These are phyloP conservation scores for Astyanax mexicanus DNA, from an alignment of 2,797 vertebrate species.

Conservation along the genomic window DNA sequence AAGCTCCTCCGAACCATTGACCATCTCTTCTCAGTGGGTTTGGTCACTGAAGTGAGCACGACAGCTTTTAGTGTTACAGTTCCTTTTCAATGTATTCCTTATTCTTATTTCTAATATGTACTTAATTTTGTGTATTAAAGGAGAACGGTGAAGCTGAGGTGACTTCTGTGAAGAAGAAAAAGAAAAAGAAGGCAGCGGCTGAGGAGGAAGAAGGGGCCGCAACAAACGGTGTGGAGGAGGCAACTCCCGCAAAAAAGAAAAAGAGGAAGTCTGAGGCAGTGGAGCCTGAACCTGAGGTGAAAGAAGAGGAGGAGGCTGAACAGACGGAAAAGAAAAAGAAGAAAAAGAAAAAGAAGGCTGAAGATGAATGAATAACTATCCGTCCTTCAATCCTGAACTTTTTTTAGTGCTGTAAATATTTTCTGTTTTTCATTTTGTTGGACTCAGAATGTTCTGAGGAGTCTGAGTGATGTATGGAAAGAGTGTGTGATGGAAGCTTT, in stretches of 20 bases:
- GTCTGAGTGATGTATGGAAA: not conserved
- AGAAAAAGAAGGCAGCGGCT: conserved; percentile 51
- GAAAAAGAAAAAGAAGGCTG: conserved; percentile 58
- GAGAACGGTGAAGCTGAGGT: conserved; percentile 41
- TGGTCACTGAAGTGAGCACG: conserved; percentile 82
- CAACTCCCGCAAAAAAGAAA: conserved; percentile 65
- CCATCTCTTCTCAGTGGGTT: conserved; percentile 69
- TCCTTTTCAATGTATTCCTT: not conserved
- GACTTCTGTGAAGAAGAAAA: conserved; percentile 56
- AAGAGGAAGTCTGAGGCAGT: conserved; percentile 64
- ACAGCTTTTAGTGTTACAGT: conserved; percentile 62
- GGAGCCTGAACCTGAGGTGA: conserved; percentile 42
- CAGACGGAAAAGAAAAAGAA: conserved; percentile 53
- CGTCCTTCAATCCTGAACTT: not conserved
- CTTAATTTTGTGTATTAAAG: conserved; percentile 19
- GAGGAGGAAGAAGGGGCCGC: conserved; percentile 46
- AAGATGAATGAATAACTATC: conserved; percentile 32
- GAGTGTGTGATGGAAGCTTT: not conserved
- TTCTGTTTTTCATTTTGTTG: conserved; percentile 49
- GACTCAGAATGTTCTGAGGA: not conserved
- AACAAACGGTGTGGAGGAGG: conserved; percentile 49
- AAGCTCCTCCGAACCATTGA: conserved; percentile 82
- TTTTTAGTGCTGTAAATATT: conserved; percentile 68
- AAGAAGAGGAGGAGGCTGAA: conserved; percentile 31
- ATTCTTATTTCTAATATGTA: not conserved